Evolutionary conservation across 2,888 invertebrate species (phyloP).

Genomic region (Ectemnius cavifrons): DNA sequence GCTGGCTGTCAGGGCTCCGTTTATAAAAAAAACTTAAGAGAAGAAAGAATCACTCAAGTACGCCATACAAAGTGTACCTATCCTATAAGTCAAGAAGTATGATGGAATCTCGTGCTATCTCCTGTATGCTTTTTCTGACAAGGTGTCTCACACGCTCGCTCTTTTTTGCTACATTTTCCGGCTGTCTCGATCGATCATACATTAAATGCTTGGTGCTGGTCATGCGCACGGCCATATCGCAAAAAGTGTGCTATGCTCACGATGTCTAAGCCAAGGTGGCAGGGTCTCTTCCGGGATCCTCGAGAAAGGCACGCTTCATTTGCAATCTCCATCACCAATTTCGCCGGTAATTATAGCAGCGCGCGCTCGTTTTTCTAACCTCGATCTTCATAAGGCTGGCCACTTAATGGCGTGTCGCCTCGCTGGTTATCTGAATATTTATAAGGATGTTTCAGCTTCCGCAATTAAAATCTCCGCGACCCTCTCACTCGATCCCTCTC

Average conservation of each 20-base stretch:
- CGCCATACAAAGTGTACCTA: too few relatives aligned
- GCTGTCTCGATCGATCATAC: conserved; percentile 13
- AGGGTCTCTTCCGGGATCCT: conserved; percentile 27
- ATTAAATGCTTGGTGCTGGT: conserved; percentile 20
- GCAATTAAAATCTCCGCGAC: conserved; percentile 1
- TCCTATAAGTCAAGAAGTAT: too few relatives aligned
- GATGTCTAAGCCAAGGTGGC: neutral
- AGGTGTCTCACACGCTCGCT: too few relatives aligned
- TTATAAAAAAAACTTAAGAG: too few relatives aligned
- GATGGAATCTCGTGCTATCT: too few relatives aligned
- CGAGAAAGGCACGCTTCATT: conserved; percentile 13
- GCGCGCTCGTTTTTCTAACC: neutral
- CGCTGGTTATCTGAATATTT: conserved; percentile 7
- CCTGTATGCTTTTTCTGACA: too few relatives aligned
- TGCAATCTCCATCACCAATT: conserved; percentile 18
- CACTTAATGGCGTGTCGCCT: conserved; percentile 4
- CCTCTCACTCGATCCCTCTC: too few relatives aligned
- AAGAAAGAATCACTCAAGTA: too few relatives aligned
- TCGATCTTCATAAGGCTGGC: conserved; percentile 2
- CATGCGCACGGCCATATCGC: neutral
- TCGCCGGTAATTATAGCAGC: neutral
- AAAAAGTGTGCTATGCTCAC: too few relatives aligned
- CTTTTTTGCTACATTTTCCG: neutral
- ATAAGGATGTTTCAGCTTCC: conserved; percentile 1
- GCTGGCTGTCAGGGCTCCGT: too few relatives aligned